phyloP scores from a whole-genome alignment of 2,888 invertebrate genomes.

The Lithophane leautieri region DNA sequence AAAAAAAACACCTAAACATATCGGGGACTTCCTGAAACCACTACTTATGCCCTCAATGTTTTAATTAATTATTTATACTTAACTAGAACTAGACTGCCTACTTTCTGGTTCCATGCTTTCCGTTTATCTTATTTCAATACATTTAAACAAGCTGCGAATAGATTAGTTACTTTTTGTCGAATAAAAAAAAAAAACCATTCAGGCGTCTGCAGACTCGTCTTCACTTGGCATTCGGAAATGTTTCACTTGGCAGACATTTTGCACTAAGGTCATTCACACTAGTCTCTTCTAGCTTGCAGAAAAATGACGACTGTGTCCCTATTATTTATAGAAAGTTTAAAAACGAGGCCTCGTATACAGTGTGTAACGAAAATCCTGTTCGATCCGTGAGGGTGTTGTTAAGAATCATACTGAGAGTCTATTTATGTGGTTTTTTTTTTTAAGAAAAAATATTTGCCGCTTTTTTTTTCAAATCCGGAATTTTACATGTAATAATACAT shows the following conservation, averaged over 20 bases:
- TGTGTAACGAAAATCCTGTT: too few species aligned
- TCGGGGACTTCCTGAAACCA: not conserved
- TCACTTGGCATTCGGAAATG: slow-evolving; percentile 53
- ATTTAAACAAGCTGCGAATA: slow-evolving; percentile 18
- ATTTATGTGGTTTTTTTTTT: too few species aligned
- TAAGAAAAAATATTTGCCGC: too few species aligned
- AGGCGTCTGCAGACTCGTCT: slow-evolving; percentile 38
- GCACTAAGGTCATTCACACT: slow-evolving; percentile 59
- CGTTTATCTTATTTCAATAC: slow-evolving; percentile 14
- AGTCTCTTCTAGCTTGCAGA: slow-evolving; percentile 38
- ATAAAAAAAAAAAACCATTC: slow-evolving; percentile 45
- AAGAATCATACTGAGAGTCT: too few species aligned
- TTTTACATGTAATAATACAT: too few species aligned
- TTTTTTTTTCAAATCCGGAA: too few species aligned
- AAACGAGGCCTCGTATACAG: slow-evolving; percentile 15
- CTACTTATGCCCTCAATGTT: not conserved
- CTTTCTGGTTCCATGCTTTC: slow-evolving; percentile 17
- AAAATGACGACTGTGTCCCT: slow-evolving; percentile 39
- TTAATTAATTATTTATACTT: not conserved
- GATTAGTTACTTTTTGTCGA: slow-evolving; percentile 25
- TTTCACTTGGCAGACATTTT: slow-evolving; percentile 63
- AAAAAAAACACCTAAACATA: not conserved
- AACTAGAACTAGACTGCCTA: slow-evolving; percentile 12
- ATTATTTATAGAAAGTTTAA: slow-evolving; percentile 46
- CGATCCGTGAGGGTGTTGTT: too few species aligned